Evolutionary conservation across 2,113 vertebrate species (phyloP), one percentile per base, ranked within the genome.

Genomic region (Pseudorectes ferrugineus): DNA sequence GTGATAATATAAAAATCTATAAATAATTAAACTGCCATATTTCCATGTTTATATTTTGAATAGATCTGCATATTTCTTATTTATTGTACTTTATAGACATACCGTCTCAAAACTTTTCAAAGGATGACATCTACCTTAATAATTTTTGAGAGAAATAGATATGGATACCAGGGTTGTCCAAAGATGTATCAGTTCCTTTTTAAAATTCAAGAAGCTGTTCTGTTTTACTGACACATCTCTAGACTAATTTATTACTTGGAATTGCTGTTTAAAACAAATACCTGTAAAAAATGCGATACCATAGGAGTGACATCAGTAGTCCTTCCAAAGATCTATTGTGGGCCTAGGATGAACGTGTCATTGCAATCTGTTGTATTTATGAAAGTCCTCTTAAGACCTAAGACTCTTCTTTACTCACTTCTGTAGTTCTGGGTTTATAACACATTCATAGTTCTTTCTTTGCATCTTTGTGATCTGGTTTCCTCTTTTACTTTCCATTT

Each of bases 261-360:
- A 36, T 5, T 59, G 25, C 22, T 54, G 12, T 85, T 74, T 81
- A 35, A 72, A 93, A 70, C 13, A 73, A 92, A 81, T 6, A 57
- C 12, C 7, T 52, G 36, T 54, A 67, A 84, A 88, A 89, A 73
- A 51, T 9, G 5, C 18, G 49, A n/a, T 66, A 33, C 36, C 15
- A n/a, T 8, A 45, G 4, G 12, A 66, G 19, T 45, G 55, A 52
- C 0, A 0, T 26, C 45, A 70, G 10, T 21, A 79, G 58, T 20
- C 8, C 11, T 87, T 85, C 61, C 24, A 86, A 71, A 85, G 12
- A 16, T 26, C 12, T 82, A 5, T 13, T 61, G 24, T 46, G 21
- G 45, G 12, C 31, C 26, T 59, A 45, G 46, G 33, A 72, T 54
- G 25, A 94, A 76, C 23, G 3, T 49, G 25, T 36, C 40, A 42